Percentiles rank a stretch among this genome's conserved stretches.
Conservation (phyloP, 2,113 vertebrate species). For the Apodemus sylvaticus region DNA sequence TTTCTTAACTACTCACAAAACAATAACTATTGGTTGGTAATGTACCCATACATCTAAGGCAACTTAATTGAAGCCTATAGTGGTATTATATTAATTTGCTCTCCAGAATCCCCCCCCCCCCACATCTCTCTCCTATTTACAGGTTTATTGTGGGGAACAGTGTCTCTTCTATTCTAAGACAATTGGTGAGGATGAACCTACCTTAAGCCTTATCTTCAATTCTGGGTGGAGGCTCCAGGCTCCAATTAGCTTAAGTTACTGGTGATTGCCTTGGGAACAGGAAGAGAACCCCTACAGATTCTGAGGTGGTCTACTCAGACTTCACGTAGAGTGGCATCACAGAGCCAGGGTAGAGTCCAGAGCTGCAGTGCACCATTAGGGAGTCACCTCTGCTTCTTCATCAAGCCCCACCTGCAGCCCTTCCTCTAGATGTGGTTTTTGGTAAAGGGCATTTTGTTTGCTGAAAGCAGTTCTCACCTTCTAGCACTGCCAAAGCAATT, state of each 20-base stretch:
- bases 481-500: slow-evolving; percentile 1
- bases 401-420: background rate
- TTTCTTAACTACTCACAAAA: slow-evolving; percentile 42
- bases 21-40: background rate
- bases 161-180: slow-evolving; percentile 2
- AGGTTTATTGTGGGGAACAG: background rate
- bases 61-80: background rate
- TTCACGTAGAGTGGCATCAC: background rate
- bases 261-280: background rate
- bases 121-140: background rate
- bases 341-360: background rate
- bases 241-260: background rate
- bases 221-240: background rate
- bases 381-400: background rate
- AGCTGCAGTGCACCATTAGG: background rate
- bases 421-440: background rate
- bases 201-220: background rate
- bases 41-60: background rate
- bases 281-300: background rate
- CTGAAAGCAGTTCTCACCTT: background rate
- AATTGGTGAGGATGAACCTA: background rate
- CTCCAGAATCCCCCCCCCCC: background rate
- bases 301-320: background rate
- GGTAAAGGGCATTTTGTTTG: background rate
- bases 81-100: slow-evolving; percentile 18